These are phyloP conservation scores for Amyelois transitella DNA, from an alignment of 1,140 invertebrate species.

Conservation along the genomic window DNA sequence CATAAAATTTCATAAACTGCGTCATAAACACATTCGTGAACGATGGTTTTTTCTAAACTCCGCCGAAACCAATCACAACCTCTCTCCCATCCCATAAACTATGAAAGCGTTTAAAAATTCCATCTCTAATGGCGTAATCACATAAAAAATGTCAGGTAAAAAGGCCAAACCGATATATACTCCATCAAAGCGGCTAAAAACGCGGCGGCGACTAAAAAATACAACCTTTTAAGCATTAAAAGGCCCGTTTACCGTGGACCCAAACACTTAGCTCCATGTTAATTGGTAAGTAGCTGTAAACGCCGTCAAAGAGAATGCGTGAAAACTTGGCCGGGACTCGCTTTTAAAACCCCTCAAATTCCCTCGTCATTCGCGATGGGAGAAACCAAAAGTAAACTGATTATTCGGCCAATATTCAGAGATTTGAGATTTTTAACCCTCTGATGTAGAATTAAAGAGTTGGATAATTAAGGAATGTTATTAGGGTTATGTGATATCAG, in stretches of 20 bases:
- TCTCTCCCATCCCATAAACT: background rate
- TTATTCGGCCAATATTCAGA: slow-evolving; percentile 61
- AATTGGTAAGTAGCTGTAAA: slow-evolving; percentile 69
- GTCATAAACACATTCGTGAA: no score
- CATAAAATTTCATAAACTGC: no score
- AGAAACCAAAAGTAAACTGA: slow-evolving; percentile 71
- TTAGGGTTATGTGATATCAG: background rate
- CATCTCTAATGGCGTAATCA: slow-evolving; percentile 42
- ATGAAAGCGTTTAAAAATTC: slow-evolving; percentile 14
- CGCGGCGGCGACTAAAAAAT: slow-evolving; percentile 54
- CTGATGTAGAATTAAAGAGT: background rate
- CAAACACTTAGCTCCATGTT: slow-evolving; percentile 72
- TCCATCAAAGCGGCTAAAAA: slow-evolving; percentile 60
- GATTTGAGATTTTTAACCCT: slow-evolving; percentile 36
- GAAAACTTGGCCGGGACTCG: slow-evolving; percentile 67
- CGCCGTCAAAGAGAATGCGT: slow-evolving; percentile 72
- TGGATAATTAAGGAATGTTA: background rate
- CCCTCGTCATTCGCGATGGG: slow-evolving; percentile 65
- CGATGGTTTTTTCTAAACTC: background rate
- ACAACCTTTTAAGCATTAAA: slow-evolving; percentile 69
- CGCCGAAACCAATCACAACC: background rate
- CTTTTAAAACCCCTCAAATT: slow-evolving; percentile 72
- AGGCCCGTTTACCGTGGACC: slow-evolving; percentile 71
- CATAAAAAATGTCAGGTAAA: slow-evolving; percentile 56
- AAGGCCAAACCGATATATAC: slow-evolving; percentile 61